Evolutionary conservation across 1,140 invertebrate genomes (phyloP).

Genomic region (Archegozetes longisetosus): DNA sequence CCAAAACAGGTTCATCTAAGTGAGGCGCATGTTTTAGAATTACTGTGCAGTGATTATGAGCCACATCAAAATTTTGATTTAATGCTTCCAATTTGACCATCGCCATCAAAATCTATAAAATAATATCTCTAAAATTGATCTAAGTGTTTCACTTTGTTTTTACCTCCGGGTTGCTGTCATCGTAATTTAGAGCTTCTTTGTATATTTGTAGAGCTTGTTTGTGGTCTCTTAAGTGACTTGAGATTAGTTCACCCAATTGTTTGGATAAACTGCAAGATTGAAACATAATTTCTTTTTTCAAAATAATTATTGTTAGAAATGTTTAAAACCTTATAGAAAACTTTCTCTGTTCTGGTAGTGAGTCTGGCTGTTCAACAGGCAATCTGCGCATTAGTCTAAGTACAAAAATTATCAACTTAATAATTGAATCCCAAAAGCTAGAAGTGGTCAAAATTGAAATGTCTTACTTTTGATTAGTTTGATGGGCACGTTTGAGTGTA

Average conservation of each 20-base stretch:
- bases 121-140: neutral
- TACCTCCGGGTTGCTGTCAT: conserved; percentile 56
- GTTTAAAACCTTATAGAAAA: conserved; percentile 33
- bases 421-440: neutral
- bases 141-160: neutral
- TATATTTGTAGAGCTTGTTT: conserved; percentile 58
- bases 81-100: conserved; percentile 74
- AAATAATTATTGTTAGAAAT: conserved; percentile 6
- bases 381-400: conserved; percentile 43
- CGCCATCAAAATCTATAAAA: conserved; percentile 32
- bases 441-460: neutral
- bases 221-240: conserved; percentile 28
- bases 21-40: conserved; percentile 67
- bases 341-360: conserved; percentile 38
- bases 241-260: conserved; percentile 46
- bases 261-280: conserved; percentile 40
- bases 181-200: conserved; percentile 63
- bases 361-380: conserved; percentile 40
- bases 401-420: neutral
- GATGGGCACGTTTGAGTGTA: conserved; percentile 44
- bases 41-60: conserved; percentile 58
- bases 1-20: conserved; percentile 72
- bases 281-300: neutral
- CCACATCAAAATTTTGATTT: conserved; percentile 31
- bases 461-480: conserved; percentile 35